Evolutionary conservation across 2,113 vertebrate species (phyloP), one percentile per base, ranked within the genome.

Genomic region (Corythoichthys intestinalis): DNA sequence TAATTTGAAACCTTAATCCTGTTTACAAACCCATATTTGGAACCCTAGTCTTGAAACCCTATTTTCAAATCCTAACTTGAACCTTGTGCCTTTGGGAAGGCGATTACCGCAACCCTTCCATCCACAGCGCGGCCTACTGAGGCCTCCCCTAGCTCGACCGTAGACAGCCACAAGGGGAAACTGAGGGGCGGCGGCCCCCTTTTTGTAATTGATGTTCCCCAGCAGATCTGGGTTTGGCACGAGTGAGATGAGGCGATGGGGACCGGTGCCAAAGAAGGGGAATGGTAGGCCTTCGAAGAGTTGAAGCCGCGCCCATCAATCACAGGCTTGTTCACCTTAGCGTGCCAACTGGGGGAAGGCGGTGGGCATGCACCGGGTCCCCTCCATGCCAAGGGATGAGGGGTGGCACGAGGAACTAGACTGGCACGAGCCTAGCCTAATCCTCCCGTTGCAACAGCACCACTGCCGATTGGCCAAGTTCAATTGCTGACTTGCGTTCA

Each of bases 231-330:
- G 4, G 34, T 84, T 86, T 46, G 83, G 89, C 87, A 58, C 56
- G 12, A 87, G 82, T 77, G 73, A 61, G 80, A 82, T 67, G 79
- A 78, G 79, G 77, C 80, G 83, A 71, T 86, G 84, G 86, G 78
- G 77, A 81, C 75, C 65, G 71, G 85, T 91, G 91, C 89, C 90
- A 91, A 90, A 84, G 84, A 86, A 78, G 77, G 50, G 52, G 72
- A 82, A 82, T 75, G 82, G 83, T 83, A 87, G 89, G 86, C 83
- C 81, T 78, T 79, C 87, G 73, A 83, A 69, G 72, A 72, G 83
- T 88, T 89, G 90, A 91, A 89, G 85, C 83, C 78, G 64, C 91
- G 90, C 92, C 89, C 89, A 91, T 92, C 89, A 92, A 91, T 93
- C 91, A 92, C 90, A 81, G 84, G 87, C 87, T 92, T 89, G 89